Evolutionary conservation across 2,797 vertebrate genomes (phyloP).

Genomic region (Natrix natrix): DNA sequence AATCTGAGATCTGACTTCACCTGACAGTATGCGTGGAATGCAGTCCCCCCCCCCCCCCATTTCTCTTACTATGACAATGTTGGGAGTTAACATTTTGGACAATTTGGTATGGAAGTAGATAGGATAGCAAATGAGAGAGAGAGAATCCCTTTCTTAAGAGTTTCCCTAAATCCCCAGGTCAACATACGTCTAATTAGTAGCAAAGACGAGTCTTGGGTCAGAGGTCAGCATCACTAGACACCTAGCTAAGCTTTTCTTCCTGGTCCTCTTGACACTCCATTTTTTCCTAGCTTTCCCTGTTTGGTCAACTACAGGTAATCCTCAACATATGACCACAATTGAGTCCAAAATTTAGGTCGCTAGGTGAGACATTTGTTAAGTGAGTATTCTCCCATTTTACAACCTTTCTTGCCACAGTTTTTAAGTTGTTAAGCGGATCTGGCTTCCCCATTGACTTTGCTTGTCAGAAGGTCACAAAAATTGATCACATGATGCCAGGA

Average conservation of each 20-base stretch:
- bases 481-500: too few relatives aligned
- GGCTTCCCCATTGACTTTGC: too few relatives aligned
- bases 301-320: neutral
- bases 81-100: neutral
- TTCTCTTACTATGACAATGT: too few relatives aligned
- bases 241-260: neutral
- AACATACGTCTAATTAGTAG: neutral
- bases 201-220: neutral
- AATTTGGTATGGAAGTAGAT: neutral
- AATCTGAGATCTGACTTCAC: too few relatives aligned
- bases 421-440: too few relatives aligned
- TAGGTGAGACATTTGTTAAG: too few relatives aligned
- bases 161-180: neutral
- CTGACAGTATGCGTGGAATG: too few relatives aligned
- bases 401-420: too few relatives aligned
- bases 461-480: too few relatives aligned
- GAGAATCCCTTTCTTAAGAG: neutral
- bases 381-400: too few relatives aligned
- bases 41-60: too few relatives aligned
- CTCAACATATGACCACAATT: neutral
- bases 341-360: neutral
- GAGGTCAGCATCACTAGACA: neutral
- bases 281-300: neutral
- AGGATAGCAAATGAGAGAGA: neutral
- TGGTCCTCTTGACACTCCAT: neutral